Conservation (phyloP, 2,113 vertebrate genomes). For the Erythrocercus mccallii region DNA sequence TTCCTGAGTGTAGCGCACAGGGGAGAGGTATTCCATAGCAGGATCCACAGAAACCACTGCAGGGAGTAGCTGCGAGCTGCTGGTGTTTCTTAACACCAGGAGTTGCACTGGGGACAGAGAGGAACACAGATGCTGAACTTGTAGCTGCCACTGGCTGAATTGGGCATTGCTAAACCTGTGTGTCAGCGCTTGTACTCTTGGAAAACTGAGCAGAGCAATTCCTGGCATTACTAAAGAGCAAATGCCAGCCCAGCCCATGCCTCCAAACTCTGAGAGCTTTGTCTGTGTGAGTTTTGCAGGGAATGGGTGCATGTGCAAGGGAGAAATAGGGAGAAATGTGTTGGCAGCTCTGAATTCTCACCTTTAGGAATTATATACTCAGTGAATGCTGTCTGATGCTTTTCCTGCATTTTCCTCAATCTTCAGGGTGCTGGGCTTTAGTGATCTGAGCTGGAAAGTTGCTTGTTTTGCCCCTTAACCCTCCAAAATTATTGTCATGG, state of each 20-base stretch:
- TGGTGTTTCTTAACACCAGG: background rate
- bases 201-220: background rate
- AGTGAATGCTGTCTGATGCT: background rate
- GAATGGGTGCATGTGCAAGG: rapidly evolving
- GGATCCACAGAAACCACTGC: background rate
- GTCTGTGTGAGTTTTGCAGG: background rate
- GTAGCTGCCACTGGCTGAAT: background rate
- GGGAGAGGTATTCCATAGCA: background rate
- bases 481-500: background rate
- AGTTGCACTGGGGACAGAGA: background rate
- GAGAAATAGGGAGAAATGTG: background rate
- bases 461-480: background rate
- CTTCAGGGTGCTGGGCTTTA: background rate
- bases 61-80: background rate
- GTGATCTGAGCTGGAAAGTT: background rate
- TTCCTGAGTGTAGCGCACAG: background rate
- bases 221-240: background rate
- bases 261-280: background rate
- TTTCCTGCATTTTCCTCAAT: background rate
- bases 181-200: background rate
- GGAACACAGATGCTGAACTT: background rate
- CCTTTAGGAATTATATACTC: background rate
- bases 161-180: background rate
- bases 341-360: background rate
- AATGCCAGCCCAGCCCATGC: background rate